Conservation (phyloP, 2,888 invertebrate genomes). For the Lasius fuliginosus region DNA sequence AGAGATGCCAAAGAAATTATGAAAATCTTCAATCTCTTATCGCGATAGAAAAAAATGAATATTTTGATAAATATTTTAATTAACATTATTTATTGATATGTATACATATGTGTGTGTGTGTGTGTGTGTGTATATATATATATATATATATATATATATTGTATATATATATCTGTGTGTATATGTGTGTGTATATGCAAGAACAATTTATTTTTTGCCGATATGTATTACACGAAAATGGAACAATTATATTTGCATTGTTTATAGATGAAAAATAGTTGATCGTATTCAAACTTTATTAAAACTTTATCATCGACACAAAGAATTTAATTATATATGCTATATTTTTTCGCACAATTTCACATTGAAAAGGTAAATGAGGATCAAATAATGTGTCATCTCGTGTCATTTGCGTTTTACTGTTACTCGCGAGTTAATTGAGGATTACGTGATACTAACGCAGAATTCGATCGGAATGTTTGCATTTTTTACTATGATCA, state of each 20-base stretch:
- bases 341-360: neutral
- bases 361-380: neutral
- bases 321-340: neutral
- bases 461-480: slow-evolving; percentile 35
- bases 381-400: neutral
- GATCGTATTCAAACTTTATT: neutral
- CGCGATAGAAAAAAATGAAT: neutral
- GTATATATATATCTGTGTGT: neutral
- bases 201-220: slow-evolving; percentile 1
- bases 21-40: neutral
- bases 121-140: no score
- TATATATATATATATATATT: neutral
- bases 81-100: neutral
- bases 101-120: no score
- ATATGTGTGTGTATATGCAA: no score
- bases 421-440: slow-evolving; percentile 22
- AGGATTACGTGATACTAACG: slow-evolving; percentile 20
- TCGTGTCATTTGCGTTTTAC: neutral
- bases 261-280: neutral
- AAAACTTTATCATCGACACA: neutral
- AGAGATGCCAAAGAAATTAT: neutral
- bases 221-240: neutral
- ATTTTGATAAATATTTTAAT: slow-evolving; percentile 5
- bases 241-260: neutral
- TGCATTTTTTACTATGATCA: slow-evolving; percentile 62